Conservation (phyloP, 2,113 vertebrate species). For the Muscicapa adusta region DNA sequence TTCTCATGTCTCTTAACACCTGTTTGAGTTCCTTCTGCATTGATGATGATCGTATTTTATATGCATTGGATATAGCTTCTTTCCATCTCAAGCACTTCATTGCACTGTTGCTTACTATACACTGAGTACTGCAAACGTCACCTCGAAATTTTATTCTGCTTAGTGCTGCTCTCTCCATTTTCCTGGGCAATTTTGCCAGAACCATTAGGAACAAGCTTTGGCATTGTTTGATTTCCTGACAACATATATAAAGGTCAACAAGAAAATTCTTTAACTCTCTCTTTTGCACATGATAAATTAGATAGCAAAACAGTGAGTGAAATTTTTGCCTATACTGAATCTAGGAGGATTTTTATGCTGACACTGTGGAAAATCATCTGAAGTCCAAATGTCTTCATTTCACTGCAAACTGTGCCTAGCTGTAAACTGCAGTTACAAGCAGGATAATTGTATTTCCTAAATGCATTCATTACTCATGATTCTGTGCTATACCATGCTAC, state of each 20-base stretch:
- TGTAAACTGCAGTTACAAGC: background rate
- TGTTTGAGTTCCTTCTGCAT: background rate
- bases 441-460: background rate
- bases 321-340: background rate
- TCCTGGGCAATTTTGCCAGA: background rate
- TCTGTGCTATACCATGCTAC: background rate
- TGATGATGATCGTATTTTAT: slow-evolving; percentile 8
- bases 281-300: background rate
- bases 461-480: background rate
- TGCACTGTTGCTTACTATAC: background rate
- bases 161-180: background rate
- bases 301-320: background rate
- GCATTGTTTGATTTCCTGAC: background rate
- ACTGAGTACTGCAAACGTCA: background rate
- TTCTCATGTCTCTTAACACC: slow-evolving; percentile 28
- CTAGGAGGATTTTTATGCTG: background rate
- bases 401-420: background rate
- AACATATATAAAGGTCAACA: background rate
- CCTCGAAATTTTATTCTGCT: background rate
- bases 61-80: background rate
- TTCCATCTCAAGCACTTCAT: background rate
- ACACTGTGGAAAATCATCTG: background rate
- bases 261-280: background rate
- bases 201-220: background rate
- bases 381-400: background rate